These are phyloP conservation scores for Strix aluco DNA, from an alignment of 2,113 vertebrate genomes.

Conservation along the genomic window DNA sequence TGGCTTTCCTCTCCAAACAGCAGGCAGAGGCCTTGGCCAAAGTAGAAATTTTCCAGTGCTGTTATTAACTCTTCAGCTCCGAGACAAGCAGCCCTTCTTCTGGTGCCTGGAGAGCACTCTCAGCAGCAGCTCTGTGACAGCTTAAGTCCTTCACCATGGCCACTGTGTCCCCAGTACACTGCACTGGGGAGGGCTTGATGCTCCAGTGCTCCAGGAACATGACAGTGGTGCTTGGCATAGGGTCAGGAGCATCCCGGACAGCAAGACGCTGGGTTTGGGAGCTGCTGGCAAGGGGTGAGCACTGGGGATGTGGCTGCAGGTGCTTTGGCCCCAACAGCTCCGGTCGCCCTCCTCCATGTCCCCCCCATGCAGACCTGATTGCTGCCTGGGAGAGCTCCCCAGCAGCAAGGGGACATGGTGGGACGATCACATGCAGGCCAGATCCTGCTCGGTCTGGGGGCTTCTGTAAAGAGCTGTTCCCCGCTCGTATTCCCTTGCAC, in stretches of 20 bases:
- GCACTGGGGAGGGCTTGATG: not conserved
- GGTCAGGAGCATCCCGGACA: not conserved
- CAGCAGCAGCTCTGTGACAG: not conserved
- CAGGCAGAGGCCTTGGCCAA: not conserved
- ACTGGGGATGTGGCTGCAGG: not conserved
- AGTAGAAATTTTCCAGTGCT: not conserved
- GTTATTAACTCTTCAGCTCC: not conserved
- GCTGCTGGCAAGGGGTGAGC: not conserved
- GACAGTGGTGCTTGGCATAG: not conserved
- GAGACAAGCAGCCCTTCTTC: not conserved
- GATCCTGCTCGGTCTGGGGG: accelerated
- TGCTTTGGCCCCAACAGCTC: not conserved
- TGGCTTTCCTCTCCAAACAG: accelerated
- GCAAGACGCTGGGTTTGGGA: accelerated
- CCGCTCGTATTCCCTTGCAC: not conserved
- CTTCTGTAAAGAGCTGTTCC: not conserved
- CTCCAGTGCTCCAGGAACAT: accelerated
- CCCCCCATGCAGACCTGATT: accelerated
- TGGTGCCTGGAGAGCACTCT: not conserved
- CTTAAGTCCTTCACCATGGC: not conserved
- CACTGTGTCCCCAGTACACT: accelerated
- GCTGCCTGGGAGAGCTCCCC: not conserved
- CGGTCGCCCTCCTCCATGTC: accelerated
- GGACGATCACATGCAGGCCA: not conserved
- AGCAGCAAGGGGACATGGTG: not conserved